Evolutionary conservation across 2,888 invertebrate species (phyloP).

Genomic region (Hypsopygia costalis): DNA sequence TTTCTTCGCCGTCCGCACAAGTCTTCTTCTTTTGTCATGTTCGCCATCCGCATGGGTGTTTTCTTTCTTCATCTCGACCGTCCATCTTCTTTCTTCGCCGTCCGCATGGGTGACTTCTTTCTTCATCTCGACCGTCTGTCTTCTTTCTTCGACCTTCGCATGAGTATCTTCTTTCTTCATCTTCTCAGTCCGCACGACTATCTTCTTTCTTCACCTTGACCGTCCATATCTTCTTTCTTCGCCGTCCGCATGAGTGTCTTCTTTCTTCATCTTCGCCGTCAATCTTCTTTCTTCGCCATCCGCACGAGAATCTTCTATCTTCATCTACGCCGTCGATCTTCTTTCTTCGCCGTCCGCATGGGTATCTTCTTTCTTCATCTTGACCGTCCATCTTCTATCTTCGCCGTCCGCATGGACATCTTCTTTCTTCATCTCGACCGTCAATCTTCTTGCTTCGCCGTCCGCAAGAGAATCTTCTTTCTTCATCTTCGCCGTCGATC

Average conservation of each 20-base stretch:
- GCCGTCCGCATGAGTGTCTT: slow-evolving; percentile 7
- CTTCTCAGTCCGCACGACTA: slow-evolving; percentile 4
- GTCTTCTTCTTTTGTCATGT: background rate
- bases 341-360: background rate
- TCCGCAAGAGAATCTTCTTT: background rate
- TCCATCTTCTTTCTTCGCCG: background rate
- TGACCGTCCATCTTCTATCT: too few relatives aligned
- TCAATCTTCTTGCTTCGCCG: slow-evolving; percentile 6
- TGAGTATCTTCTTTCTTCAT: slow-evolving; percentile 4
- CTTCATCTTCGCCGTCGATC: slow-evolving; percentile 12
- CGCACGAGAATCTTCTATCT: slow-evolving; percentile 6
- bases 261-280: slow-evolving; percentile 9
- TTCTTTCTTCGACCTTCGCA: background rate
- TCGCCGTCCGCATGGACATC: background rate
- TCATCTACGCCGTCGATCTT: slow-evolving; percentile 7
- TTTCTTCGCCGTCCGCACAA: background rate
- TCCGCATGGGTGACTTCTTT: too few relatives aligned
- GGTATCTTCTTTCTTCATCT: background rate
- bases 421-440: background rate
- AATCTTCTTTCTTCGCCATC: slow-evolving; percentile 8
- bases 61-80: background rate
- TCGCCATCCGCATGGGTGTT: background rate
- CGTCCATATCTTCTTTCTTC: slow-evolving; percentile 5
- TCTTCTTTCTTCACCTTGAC: slow-evolving; percentile 10
- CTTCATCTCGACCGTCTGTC: background rate